Base-by-base conservation (phyloP, 1,140 invertebrate species). In the Tribolium castaneum region DNA sequence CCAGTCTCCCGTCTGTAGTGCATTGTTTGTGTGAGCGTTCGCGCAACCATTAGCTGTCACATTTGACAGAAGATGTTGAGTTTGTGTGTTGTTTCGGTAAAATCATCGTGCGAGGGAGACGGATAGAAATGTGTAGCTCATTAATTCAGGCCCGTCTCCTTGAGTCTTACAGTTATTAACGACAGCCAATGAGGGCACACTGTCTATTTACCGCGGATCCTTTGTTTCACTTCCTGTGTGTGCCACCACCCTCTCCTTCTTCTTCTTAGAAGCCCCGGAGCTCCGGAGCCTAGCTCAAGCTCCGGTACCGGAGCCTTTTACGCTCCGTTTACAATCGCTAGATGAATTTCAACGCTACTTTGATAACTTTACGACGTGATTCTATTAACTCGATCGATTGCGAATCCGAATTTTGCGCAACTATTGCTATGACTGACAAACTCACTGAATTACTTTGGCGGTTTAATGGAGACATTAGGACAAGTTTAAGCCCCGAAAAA, bases 131-230 rank as follows among this genome's bases (percentile, higher is more conserved):
- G 71, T 66, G 71, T 73, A 73, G 81, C 82, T 83, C 82, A 82
- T 83, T 83, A 83, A 83, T 83, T 83, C 82, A 78, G 79, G 75
- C 71, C 59, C 82, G 80, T 81, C 80, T 83, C 79, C 80, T 80
- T 78, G 78, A 79, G 80, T 82, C 82, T 83, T 83, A 81, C 75
- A 83, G 79, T 83, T 83, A 83, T 83, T 83, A 83, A 81, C 82
- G 82, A 80, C 82, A 83, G 78, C 82, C 82, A 83, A 83, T 83
- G 82, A 83, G 82, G 81, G 77, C 54, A 71, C 80, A 80, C 80
- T 83, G 80, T 81, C 80, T 83, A 81, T 81, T 83, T 83, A 83
- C 77, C 62, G 78, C 76, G 80, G 56, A 78, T 80, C 80, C 80
- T 82, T 83, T 83, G 80, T 82, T 83, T 75, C 76, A 74, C 72